phyloP scores from a whole-genome alignment of 2,797 vertebrate genomes.

The Scolopax bukidnonensis region DNA sequence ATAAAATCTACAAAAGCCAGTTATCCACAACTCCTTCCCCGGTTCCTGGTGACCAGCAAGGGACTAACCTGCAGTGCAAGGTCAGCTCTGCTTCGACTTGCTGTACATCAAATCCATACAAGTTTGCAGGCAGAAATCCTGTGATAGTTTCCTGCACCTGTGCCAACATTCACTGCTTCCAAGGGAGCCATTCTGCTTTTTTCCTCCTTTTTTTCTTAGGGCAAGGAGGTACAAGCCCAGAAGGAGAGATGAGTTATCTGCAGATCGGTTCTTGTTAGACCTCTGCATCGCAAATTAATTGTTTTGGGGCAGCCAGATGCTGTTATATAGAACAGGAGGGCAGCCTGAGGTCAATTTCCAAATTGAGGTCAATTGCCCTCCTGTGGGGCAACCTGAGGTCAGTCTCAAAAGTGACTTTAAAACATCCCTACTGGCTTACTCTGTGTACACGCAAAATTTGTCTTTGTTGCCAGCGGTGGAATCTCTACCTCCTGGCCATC shows the following conservation, averaged over 20 bases:
- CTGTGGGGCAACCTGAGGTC: conserved; percentile 1
- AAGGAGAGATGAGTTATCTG: neutral
- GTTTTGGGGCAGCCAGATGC: conserved; percentile 2
- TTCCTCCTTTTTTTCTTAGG: neutral
- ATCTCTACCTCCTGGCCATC: neutral
- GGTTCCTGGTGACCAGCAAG: neutral
- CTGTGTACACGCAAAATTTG: neutral
- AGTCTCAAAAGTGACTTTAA: conserved; percentile 16
- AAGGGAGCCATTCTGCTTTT: neutral
- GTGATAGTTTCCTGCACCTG: neutral
- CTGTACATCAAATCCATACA: neutral
- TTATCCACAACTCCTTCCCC: neutral
- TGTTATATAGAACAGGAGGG: neutral
- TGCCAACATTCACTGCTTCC: neutral
- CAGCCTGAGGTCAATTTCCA: conserved; percentile 1
- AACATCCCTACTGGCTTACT: neutral
- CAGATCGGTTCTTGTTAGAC: neutral
- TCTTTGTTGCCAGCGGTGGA: neutral
- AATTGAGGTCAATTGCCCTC: conserved; percentile 32
- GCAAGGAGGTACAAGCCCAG: neutral
- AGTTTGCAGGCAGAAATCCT: neutral
- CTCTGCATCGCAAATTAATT: conserved; percentile 15
- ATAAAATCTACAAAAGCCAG: neutral
- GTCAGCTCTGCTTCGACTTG: neutral
- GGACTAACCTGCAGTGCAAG: neutral